Evolutionary conservation across 2,797 vertebrate species (phyloP).

Genomic region (Epinephelus coioides): DNA sequence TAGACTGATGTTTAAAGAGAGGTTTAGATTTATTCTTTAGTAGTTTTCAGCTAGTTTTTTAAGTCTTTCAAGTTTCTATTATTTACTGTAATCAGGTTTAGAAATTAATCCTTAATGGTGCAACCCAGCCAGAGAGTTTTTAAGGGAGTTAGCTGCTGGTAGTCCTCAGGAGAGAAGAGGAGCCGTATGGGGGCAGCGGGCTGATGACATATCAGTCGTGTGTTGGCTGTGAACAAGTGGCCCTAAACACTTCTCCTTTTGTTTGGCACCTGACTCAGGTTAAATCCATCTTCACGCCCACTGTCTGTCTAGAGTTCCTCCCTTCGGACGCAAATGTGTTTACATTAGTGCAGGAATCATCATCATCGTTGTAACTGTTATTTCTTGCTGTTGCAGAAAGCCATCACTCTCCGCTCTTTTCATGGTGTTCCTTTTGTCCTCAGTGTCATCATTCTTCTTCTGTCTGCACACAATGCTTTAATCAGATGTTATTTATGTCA

Average conservation of each 20-base stretch:
- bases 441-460: slow-evolving; percentile 27
- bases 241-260: slow-evolving; percentile 64
- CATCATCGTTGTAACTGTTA: slow-evolving; percentile 57
- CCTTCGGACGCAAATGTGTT: slow-evolving; percentile 52
- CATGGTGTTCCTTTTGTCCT: neutral
- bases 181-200: slow-evolving; percentile 10
- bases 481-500: slow-evolving; percentile 48
- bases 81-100: too few species aligned
- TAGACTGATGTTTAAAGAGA: too few species aligned
- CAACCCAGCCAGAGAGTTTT: neutral
- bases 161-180: slow-evolving; percentile 11
- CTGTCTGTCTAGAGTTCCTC: slow-evolving; percentile 65
- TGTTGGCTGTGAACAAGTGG: slow-evolving; percentile 48
- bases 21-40: too few species aligned
- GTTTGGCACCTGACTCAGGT: slow-evolving; percentile 47
- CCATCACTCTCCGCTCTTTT: slow-evolving; percentile 24
- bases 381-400: slow-evolving; percentile 53
- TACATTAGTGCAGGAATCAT: slow-evolving; percentile 64
- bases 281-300: slow-evolving; percentile 62
- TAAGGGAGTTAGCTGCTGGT: neutral
- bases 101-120: too few species aligned
- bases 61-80: too few species aligned
- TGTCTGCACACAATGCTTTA: slow-evolving; percentile 32
- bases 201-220: slow-evolving; percentile 48
- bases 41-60: too few species aligned